These are phyloP conservation scores for Chelonus formosanus DNA, from an alignment of 2,888 invertebrate species.

Conservation along the genomic window DNA sequence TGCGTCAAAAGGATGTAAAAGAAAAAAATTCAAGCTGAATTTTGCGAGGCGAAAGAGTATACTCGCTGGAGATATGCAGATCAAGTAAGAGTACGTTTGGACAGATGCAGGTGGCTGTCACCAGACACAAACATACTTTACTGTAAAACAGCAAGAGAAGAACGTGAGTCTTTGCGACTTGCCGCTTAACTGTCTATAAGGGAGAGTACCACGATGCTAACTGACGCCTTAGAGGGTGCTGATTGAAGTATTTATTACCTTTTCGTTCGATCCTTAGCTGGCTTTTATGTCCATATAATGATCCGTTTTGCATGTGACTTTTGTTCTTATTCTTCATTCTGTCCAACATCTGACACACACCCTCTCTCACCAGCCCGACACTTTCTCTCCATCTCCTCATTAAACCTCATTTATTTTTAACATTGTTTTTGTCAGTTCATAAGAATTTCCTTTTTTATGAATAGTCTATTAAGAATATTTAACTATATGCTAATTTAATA, in stretches of 20 bases:
- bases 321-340: constrained; percentile 10
- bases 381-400: constrained; percentile 15
- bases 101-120: constrained; percentile 62
- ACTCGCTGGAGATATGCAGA: constrained; percentile 53
- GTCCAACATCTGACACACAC: constrained; percentile 14
- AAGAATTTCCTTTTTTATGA: too few relatives aligned
- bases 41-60: constrained; percentile 20
- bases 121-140: constrained; percentile 58
- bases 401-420: constrained; percentile 8
- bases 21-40: constrained; percentile 17
- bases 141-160: constrained; percentile 50
- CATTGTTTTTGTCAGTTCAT: too few relatives aligned
- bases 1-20: too few relatives aligned
- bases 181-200: constrained; percentile 55
- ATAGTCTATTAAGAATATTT: too few relatives aligned
- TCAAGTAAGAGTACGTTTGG: constrained; percentile 44
- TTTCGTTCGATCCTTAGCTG: constrained; percentile 35
- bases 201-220: constrained; percentile 55
- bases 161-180: constrained; percentile 56
- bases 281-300: constrained; percentile 58
- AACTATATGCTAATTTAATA: too few relatives aligned
- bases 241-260: constrained; percentile 64
- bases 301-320: constrained; percentile 57
- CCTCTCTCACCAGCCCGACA: neutral
- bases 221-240: constrained; percentile 63